Conservation (phyloP, 2,113 vertebrate genomes). For the Perca schrenkii region DNA sequence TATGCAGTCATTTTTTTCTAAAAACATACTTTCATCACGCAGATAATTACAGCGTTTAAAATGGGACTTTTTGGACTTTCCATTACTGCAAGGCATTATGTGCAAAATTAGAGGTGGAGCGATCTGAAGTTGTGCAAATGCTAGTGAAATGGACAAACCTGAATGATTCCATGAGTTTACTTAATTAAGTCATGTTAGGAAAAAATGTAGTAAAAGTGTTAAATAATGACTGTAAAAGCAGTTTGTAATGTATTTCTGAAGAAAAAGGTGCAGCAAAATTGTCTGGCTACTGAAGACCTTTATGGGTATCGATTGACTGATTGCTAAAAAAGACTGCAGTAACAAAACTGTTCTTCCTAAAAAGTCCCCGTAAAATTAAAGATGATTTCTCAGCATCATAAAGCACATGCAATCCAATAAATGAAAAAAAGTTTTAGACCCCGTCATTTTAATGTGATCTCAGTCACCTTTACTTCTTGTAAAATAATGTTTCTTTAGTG, state of each 20-base stretch:
- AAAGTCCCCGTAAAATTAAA: neutral
- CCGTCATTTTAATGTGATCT: neutral
- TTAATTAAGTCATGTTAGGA: neutral
- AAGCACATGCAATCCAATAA: neutral
- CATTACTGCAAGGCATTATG: no score
- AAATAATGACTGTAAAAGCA: neutral
- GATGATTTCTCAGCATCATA: neutral
- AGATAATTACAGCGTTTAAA: neutral
- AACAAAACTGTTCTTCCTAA: neutral
- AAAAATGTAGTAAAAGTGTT: no score
- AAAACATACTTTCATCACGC: neutral
- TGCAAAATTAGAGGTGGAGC: neutral
- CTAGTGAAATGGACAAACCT: neutral
- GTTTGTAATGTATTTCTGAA: neutral
- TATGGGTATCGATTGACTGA: neutral
- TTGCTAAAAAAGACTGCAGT: neutral
- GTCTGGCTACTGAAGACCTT: neutral
- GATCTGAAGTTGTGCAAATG: neutral
- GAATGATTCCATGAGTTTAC: neutral
- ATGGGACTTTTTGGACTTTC: neutral
- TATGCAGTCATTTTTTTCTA: neutral
- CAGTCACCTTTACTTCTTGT: neutral
- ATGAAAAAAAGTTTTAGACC: neutral
- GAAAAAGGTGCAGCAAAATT: neutral
- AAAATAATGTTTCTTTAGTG: neutral